phyloP scores from a whole-genome alignment of 2,888 invertebrate species.

The Dasysyrphus albostriatus region DNA sequence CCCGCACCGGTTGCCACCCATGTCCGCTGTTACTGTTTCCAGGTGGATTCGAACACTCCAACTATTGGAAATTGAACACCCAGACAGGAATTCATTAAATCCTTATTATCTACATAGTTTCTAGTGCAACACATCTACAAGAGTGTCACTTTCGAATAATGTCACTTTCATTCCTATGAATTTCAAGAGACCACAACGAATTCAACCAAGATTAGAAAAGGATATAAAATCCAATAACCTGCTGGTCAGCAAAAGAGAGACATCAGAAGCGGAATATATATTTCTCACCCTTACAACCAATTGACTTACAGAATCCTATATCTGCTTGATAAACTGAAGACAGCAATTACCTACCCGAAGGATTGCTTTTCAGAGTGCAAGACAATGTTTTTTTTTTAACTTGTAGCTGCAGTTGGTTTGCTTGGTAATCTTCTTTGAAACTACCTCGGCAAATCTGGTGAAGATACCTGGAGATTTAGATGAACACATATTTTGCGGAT shows the following conservation, averaged over 20 bases:
- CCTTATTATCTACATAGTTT: background rate
- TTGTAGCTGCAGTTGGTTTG: background rate
- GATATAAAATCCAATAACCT: slow-evolving; percentile 16
- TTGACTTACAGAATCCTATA: slow-evolving; percentile 24
- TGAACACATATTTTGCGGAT: slow-evolving; percentile 49
- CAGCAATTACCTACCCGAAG: slow-evolving; percentile 50
- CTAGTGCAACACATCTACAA: background rate
- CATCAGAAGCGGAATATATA: slow-evolving; percentile 27
- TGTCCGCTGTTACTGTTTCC: too few species aligned
- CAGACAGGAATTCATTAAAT: background rate
- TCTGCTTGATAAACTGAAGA: slow-evolving; percentile 12
- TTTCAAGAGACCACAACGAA: slow-evolving; percentile 50
- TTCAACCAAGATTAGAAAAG: slow-evolving; percentile 54
- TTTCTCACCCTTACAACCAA: background rate
- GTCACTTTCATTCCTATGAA: slow-evolving; percentile 13
- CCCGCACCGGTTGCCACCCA: too few species aligned
- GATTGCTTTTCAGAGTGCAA: slow-evolving; percentile 28
- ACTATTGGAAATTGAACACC: background rate
- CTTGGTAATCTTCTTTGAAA: slow-evolving; percentile 14
- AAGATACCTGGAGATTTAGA: slow-evolving; percentile 25
- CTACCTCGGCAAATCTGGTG: background rate
- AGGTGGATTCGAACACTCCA: too few species aligned
- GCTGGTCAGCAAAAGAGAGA: slow-evolving; percentile 31
- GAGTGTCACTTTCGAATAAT: background rate
- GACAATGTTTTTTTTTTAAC: slow-evolving; percentile 9